Evolutionary conservation across 2,113 vertebrate genomes (phyloP).

Genomic region (Ancistrus triradiatus): DNA sequence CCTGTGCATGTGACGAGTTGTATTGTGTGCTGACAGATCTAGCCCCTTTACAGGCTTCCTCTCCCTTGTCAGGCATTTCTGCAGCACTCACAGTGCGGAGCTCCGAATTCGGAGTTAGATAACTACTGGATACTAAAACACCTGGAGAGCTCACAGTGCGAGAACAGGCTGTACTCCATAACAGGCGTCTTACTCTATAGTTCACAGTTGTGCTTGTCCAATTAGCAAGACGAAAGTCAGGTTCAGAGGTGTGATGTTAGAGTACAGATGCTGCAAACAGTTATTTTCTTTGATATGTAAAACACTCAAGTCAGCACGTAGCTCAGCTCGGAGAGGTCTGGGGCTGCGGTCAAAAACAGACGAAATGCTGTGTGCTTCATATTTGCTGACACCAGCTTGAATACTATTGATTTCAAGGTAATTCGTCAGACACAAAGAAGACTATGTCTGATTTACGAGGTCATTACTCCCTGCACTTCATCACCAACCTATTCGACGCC

Average conservation of each 20-base stretch:
- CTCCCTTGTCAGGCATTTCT: conserved; percentile 13
- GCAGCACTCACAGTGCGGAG: not conserved
- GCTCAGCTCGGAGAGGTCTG: not conserved
- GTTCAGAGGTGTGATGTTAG: not conserved
- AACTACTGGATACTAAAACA: conserved; percentile 27
- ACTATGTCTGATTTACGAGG: conserved; percentile 24
- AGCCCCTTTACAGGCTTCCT: conserved; percentile 6
- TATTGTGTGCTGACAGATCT: conserved; percentile 28
- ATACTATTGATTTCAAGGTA: conserved; percentile 24
- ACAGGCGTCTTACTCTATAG: not conserved
- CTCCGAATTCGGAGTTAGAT: conserved; percentile 7
- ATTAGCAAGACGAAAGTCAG: not conserved
- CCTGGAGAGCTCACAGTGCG: conserved; percentile 7
- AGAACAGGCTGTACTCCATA: conserved; percentile 7
- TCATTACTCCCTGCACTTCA: too few relatives aligned
- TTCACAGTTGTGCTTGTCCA: conserved; percentile 8
- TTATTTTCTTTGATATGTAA: not conserved
- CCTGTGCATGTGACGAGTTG: not conserved
- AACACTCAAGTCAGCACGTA: not conserved
- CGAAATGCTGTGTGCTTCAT: conserved; percentile 14
- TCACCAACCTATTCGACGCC: too few relatives aligned
- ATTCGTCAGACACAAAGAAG: conserved; percentile 26
- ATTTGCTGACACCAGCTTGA: conserved; percentile 30
- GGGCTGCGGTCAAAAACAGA: conserved; percentile 4
- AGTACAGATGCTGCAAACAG: not conserved